Conservation (phyloP, 2,113 vertebrate species). For the Gadus chalcogrammus region DNA sequence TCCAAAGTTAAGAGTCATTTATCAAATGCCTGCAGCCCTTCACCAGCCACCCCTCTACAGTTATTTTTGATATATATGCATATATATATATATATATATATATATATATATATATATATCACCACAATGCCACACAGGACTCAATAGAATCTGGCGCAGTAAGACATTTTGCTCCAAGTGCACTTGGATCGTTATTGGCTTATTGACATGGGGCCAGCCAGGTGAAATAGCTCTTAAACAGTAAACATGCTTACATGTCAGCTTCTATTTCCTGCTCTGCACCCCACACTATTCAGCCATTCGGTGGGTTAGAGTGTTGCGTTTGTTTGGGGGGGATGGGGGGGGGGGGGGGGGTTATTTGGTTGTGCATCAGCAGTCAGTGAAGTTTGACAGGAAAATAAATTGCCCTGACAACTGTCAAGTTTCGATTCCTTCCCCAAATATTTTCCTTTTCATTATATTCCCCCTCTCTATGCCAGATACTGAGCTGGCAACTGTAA, state of each 20-base stretch:
- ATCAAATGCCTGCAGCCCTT: background rate
- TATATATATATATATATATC: no score
- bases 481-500: slow-evolving; percentile 57
- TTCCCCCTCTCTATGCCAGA: slow-evolving; percentile 41
- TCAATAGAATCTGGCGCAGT: background rate
- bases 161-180: background rate
- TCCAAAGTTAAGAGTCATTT: slow-evolving; percentile 12
- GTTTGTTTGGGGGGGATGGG: no score
- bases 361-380: slow-evolving; percentile 60
- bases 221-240: slow-evolving; percentile 39
- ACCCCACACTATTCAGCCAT: slow-evolving; percentile 44
- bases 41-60: no score
- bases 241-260: slow-evolving; percentile 44
- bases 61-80: no score
- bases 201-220: slow-evolving; percentile 30
- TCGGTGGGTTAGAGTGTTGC: slow-evolving; percentile 3
- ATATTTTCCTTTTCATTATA: slow-evolving; percentile 34
- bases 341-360: slow-evolving; percentile 21
- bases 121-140: no score
- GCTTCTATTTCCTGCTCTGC: slow-evolving; percentile 33
- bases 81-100: no score
- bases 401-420: slow-evolving; percentile 70
- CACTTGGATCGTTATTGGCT: background rate
- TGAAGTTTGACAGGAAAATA: slow-evolving; percentile 72
- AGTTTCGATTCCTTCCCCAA: slow-evolving; percentile 49